Evolutionary conservation across 2,888 invertebrate species (phyloP), one percentile per base, ranked within the genome.

Genomic region (Crossocerus cetratus): DNA sequence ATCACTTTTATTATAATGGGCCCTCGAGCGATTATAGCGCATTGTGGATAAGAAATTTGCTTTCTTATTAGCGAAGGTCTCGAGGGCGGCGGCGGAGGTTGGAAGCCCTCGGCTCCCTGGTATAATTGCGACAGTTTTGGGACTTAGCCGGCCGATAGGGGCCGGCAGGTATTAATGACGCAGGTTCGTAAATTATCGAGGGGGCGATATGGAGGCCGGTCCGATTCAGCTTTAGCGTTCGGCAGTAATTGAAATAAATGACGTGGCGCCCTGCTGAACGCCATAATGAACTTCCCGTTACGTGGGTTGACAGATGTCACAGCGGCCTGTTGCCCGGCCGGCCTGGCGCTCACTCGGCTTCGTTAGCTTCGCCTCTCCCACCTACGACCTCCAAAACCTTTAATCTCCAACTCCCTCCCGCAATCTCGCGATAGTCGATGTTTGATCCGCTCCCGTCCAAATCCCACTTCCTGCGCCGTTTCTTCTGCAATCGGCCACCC

Each of bases 211-310:
- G 32, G 32, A 32, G 32, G 8, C 32, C 32, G 32, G 56, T 76
- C 81, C 82, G 83, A 84, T 77, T 84, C 81, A 83, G 80, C 83
- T 72, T 74, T 58, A 69, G 59, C 72, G 74, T 84, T 83, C 76
- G 77, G 70, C 83, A 80, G 77, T 83, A 81, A 85, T 85, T 83
- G 85, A 84, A 81, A 85, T 80, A 79, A 85, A 84, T 76, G 82
- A 78, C 75, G 77, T 65, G 75, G 72, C 78, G 44, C 70, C 76
- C 80, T 73, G 72, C 72, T 72, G 76, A 68, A 80, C 83, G 74
- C 78, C 68, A 77, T 84, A 85, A 84, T 84, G 83, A 86, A 86
- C 79, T 78, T 76, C 70, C 69, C 72, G 81, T 84, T 84, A 81
- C 76, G 64, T 70, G 63, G 67, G 73, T 78, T 84, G 84, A 82